Evolutionary conservation across 1,140 invertebrate genomes (phyloP).

Genomic region (Chrysopa pallens): DNA sequence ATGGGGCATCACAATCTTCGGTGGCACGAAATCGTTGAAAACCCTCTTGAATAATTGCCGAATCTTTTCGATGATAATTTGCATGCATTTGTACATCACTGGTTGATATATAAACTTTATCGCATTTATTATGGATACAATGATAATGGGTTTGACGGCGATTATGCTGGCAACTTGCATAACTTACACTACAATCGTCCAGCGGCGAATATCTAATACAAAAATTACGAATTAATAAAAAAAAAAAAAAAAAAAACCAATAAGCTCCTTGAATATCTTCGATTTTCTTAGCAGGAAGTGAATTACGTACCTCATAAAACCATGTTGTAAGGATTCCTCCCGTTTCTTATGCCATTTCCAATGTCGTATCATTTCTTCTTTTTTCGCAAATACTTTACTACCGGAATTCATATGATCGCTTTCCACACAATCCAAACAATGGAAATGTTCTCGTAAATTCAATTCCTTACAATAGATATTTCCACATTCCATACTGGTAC

Average conservation of each 20-base stretch:
- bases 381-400: constrained; percentile 82
- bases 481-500: constrained; percentile 58
- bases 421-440: constrained; percentile 71
- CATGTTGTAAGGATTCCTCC: constrained; percentile 89
- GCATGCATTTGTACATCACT: constrained; percentile 99
- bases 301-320: constrained; percentile 71
- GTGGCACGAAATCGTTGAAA: constrained; percentile 60
- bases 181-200: constrained; percentile 69
- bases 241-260: background rate
- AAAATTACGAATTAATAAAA: background rate
- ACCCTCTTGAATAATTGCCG: constrained; percentile 92
- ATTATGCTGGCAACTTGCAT: constrained; percentile 74
- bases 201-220: constrained; percentile 44
- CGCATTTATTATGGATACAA: constrained; percentile 88
- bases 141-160: constrained; percentile 97
- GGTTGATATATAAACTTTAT: constrained; percentile 95
- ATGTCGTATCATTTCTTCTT: constrained; percentile 97
- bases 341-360: constrained; percentile 99
- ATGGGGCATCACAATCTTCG: constrained; percentile 71
- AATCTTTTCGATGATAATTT: constrained; percentile 95
- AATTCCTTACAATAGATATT: constrained; percentile 61
- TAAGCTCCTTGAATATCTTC: background rate
- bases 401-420: constrained; percentile 26
- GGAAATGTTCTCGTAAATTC: constrained; percentile 87
- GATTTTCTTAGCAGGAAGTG: background rate